Conservation (phyloP, 2,113 vertebrate genomes). For the Hydrochoerus hydrochaeris region DNA sequence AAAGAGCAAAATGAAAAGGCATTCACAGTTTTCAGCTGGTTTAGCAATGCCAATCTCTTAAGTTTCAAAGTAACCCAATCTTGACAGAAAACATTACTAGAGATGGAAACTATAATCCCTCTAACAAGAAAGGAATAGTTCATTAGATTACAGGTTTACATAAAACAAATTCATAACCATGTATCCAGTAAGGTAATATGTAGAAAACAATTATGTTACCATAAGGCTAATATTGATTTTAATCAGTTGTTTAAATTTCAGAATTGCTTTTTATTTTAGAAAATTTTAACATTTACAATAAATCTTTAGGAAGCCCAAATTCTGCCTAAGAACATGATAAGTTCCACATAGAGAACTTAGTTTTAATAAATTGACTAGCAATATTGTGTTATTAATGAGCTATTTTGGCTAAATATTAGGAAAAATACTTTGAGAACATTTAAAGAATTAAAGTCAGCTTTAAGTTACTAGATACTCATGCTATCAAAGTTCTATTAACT, state of each 20-base stretch:
- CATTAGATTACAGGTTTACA: constrained; percentile 24
- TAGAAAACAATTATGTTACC: constrained; percentile 58
- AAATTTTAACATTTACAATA: constrained; percentile 56
- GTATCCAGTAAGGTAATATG: constrained; percentile 11
- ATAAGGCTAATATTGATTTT: constrained; percentile 56
- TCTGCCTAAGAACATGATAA: background rate
- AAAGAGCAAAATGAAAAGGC: background rate
- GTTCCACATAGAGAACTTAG: constrained; percentile 15
- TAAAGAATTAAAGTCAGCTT: constrained; percentile 45
- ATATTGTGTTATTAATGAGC: constrained; percentile 47
- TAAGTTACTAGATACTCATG: background rate
- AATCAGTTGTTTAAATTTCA: constrained; percentile 49
- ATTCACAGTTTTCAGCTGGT: background rate
- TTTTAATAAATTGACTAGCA: background rate
- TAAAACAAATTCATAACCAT: constrained; percentile 13
- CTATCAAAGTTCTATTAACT: constrained; percentile 28
- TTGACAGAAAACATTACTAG: constrained; percentile 17
- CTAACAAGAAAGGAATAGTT: constrained; percentile 33
- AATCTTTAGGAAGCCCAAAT: constrained; percentile 38
- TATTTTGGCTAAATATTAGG: constrained; percentile 39
- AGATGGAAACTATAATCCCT: constrained; percentile 28
- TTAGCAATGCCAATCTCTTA: background rate
- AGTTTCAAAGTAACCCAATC: constrained; percentile 16
- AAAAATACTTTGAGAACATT: constrained; percentile 29
- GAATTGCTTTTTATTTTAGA: constrained; percentile 51